Conservation (phyloP, 23 tunicate genomes). For the Oikopleura dioica region DNA sequence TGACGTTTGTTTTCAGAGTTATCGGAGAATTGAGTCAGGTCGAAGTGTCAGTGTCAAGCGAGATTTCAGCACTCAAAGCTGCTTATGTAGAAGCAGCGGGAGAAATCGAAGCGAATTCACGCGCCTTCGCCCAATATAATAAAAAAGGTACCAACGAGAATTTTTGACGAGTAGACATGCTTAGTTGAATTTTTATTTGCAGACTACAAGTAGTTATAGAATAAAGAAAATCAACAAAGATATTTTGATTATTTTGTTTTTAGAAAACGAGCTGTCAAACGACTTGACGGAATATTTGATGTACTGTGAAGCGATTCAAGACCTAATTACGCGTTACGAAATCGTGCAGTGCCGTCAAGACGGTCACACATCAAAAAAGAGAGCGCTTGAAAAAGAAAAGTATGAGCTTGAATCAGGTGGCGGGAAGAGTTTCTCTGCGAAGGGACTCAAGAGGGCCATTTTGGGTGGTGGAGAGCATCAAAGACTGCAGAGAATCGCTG, state of each 20-base stretch:
- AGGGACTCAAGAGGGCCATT: neutral
- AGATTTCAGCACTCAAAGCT: neutral
- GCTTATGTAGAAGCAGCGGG: neutral
- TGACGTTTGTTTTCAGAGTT: neutral
- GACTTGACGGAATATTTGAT: neutral
- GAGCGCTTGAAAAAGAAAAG: neutral
- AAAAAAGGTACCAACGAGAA: neutral
- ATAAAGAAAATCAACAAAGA: neutral
- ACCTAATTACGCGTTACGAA: slow-evolving; percentile 1
- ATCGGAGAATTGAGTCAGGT: neutral
- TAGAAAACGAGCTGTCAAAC: slow-evolving; percentile 9
- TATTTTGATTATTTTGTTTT: neutral
- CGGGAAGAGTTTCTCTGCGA: neutral
- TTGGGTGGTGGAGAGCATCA: slow-evolving; percentile 11
- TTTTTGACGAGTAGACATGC: neutral
- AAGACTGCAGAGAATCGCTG: slow-evolving; percentile 5
- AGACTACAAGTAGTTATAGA: neutral
- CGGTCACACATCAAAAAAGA: neutral
- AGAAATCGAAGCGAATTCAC: neutral
- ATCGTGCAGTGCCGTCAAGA: slow-evolving; percentile 5
- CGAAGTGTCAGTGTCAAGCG: neutral
- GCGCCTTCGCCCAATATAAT: neutral
- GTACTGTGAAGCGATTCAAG: slow-evolving; percentile 8
- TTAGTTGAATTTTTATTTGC: neutral
- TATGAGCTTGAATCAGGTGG: slow-evolving; percentile 11